Evolutionary conservation across 2,888 invertebrate genomes (phyloP), one percentile per base, ranked within the genome.

Genomic region (Chymomyza amoena): DNA sequence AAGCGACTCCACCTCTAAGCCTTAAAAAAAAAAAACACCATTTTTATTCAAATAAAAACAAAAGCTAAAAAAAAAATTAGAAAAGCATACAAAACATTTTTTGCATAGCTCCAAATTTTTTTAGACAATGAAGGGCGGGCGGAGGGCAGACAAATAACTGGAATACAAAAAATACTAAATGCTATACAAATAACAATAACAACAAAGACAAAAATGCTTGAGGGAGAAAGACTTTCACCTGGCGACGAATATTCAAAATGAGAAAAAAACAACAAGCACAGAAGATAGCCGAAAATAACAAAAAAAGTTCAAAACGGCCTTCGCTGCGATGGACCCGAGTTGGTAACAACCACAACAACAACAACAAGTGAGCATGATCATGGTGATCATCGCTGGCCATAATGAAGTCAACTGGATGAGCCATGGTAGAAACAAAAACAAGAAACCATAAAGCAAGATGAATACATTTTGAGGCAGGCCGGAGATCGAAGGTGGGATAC

Each of bases 151-250:
- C 18, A 61, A 36, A 61, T 61, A 28, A 28, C 32, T 39, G 36
- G 32, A 61, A 61, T 28, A 61, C n/a, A 63, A 52, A 52, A 61
- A 51, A 66, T 25, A 78, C 78, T 81, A 84, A 78, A 85, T 76
- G 72, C 79, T 77, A 72, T 76, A 78, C 75, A 75, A 75, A 81
- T 74, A 77, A 68, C 75, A 39, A n/a, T 68, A 75, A 76, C 82
- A 76, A 73, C 74, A 77, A 79, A 54, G 28, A 61, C 20, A 64
- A 54, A 52, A 77, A 70, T 76, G 86, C 86, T 86, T 73, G 76
- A 79, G 88, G 86, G 88, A 81, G 89, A 87, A 87, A 88, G 86
- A 88, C 88, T 88, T 88, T 88, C 88, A 89, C 88, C 88, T 79
- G 72, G 80, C 79, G 76, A 86, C 75, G 72, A 79, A 69, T 63